Evolutionary conservation across 1,140 invertebrate species (phyloP), one percentile per base, ranked within the genome.

Genomic region (Drosophila trapezifrons): DNA sequence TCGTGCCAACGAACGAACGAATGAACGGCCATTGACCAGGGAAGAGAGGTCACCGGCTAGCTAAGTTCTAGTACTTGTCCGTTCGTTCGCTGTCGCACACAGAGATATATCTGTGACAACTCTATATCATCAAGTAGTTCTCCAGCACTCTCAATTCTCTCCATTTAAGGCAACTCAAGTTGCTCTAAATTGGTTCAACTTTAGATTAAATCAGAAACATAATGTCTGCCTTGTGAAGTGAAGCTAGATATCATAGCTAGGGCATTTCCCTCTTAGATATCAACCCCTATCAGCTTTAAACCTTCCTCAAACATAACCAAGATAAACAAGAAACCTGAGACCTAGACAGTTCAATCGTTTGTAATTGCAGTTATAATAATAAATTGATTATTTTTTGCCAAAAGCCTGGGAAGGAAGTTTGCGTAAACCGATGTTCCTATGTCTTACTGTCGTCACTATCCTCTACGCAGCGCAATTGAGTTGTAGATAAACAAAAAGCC

Each of bases 401-500:
- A 32, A 40, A 5, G 12, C 17, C 10, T 18, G 18, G 27, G 18
- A 51, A 29, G n/a, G n/a, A n/a, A n/a, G n/a, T n/a, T n/a, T n/a
- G 56, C 56, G 20, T 60, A 35, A 42, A 43, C 54, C n/a, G 15
- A 46, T 46, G 29, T 56, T 9, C 32, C 22, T 17, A 17, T 29
- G n/a, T n/a, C n/a, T n/a, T 29, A 3, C 25, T 47, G 22, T 27
- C 13, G 12, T 37, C 32, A 20, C 37, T 58, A 37, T 64, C 20
- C 22, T 47, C 42, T 43, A 12, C 3, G 37, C 73, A 63, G 45
- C 38, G 27, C 54, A 67, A 70, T 87, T 83, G 72, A 73, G 72
- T 73, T 65, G 78, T 67, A 71, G 76, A 85, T 64, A 71, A 72
- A 71, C 66, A 57, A 71, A 76, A 49, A 62, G 42, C 55, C 64